Conservation (phyloP, 2,113 vertebrate genomes). For the Marmota flaviventris region DNA sequence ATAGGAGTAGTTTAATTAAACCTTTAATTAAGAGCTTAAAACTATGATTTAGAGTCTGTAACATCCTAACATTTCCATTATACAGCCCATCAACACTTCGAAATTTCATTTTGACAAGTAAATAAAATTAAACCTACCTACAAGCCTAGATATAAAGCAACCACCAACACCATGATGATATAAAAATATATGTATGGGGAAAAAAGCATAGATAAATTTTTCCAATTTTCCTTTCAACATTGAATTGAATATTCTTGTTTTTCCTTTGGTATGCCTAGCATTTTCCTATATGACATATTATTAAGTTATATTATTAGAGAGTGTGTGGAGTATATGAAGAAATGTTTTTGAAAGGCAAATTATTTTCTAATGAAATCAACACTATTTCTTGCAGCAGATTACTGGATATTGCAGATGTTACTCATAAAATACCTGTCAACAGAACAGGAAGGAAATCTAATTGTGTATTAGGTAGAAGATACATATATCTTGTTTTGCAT, state of each 20-base stretch:
- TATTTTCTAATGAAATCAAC: conserved; percentile 77
- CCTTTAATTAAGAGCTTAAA: conserved; percentile 24
- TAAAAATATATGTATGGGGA: neutral
- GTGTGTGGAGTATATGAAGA: conserved; percentile 57
- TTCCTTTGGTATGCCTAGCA: conserved; percentile 29
- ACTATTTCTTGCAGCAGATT: conserved; percentile 68
- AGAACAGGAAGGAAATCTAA: conserved; percentile 60
- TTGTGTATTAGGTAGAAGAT: conserved; percentile 22
- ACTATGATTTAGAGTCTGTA: neutral
- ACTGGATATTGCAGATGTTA: conserved; percentile 57
- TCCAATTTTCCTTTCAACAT: neutral
- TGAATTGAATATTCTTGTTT: neutral
- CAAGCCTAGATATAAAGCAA: neutral
- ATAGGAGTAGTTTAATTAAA: neutral
- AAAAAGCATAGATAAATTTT: neutral
- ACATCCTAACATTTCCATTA: neutral
- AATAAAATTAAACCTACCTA: neutral
- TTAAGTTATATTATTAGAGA: conserved; percentile 57
- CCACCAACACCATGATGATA: neutral
- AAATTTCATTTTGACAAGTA: conserved; percentile 37
- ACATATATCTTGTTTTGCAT: conserved; percentile 49
- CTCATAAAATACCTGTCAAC: conserved; percentile 73
- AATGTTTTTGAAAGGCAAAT: conserved; percentile 65
- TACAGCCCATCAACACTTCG: neutral
- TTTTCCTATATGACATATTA: conserved; percentile 58